Evolutionary conservation across 2,888 invertebrate species (phyloP).

Genomic region (Phymatocera aterrima): DNA sequence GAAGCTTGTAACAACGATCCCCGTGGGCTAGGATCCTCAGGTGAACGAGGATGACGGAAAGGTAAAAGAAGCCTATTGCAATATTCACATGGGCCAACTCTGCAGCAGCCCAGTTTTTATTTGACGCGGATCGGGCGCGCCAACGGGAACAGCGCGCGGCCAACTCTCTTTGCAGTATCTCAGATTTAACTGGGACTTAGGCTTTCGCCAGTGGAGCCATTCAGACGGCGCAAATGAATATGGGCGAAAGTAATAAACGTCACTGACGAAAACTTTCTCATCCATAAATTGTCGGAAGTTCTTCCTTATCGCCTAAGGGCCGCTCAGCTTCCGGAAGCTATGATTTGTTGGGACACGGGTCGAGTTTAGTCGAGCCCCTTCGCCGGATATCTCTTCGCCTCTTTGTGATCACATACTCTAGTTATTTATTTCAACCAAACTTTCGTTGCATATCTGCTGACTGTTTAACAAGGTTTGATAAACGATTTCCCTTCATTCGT

Average conservation of each 20-base stretch:
- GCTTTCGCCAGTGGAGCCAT: slow-evolving; percentile 44
- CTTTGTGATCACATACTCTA: neutral
- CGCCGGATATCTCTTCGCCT: neutral
- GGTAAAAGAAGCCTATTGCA: slow-evolving; percentile 32
- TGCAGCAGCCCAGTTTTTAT: slow-evolving; percentile 35
- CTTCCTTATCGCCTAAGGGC: slow-evolving; percentile 58
- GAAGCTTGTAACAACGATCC: slow-evolving; percentile 12
- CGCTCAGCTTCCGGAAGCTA: slow-evolving; percentile 59
- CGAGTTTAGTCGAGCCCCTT: slow-evolving; percentile 8
- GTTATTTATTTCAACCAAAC: neutral
- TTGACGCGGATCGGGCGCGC: slow-evolving; percentile 36
- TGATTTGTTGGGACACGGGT: slow-evolving; percentile 55
- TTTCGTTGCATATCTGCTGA: slow-evolving; percentile 4
- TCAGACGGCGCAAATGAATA: slow-evolving; percentile 58
- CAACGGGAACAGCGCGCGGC: no score
- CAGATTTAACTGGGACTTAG: slow-evolving; percentile 48
- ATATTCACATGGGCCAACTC: slow-evolving; percentile 38
- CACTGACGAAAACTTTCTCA: slow-evolving; percentile 58
- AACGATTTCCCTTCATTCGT: neutral
- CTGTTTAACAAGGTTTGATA: neutral
- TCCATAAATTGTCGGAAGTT: slow-evolving; percentile 64
- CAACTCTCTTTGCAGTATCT: slow-evolving; percentile 47
- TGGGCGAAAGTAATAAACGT: slow-evolving; percentile 64
- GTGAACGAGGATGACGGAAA: neutral
- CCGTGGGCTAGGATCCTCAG: neutral